Evolutionary conservation across 2,888 invertebrate species (phyloP).

Genomic region (Phortica okadai): DNA sequence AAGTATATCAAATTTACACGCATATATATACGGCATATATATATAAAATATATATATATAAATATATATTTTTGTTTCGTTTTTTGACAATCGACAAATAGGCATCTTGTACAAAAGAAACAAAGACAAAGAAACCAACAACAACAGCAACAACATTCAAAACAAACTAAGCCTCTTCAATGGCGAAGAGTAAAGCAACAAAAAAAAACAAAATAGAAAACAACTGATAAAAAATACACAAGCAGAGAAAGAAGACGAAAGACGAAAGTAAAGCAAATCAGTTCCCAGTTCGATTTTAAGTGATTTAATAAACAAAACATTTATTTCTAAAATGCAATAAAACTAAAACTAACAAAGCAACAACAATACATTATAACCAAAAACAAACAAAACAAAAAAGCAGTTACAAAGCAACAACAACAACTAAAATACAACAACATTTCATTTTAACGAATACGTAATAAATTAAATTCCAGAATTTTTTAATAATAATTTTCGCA

Average conservation of each 20-base stretch:
- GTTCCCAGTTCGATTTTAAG: conserved; percentile 37
- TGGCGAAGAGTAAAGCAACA: conserved; percentile 29
- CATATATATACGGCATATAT: conserved; percentile 21
- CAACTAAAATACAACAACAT: conserved; percentile 44
- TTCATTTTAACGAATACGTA: background rate
- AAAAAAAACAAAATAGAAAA: conserved; percentile 32
- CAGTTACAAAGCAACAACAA: conserved; percentile 43
- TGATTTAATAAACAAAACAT: conserved; percentile 35
- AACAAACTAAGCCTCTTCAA: conserved; percentile 10
- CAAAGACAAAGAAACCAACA: conserved; percentile 42
- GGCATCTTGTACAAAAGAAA: conserved; percentile 75
- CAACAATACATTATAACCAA: conserved; percentile 47
- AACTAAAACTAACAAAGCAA: conserved; percentile 47
- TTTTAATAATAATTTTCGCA: background rate
- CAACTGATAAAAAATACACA: conserved; percentile 30
- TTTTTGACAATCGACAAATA: conserved; percentile 78
- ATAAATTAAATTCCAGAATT: background rate
- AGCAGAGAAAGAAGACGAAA: conserved; percentile 40
- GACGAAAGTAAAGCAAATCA: conserved; percentile 45
- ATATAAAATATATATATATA: conserved; percentile 41
- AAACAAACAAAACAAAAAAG: conserved; percentile 43
- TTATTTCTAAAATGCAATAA: conserved; percentile 20
- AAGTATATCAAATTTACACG: conserved; percentile 29
- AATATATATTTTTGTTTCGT: conserved; percentile 71
- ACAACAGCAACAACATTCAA: conserved; percentile 18